A percentile compares a stretch with the other conserved stretches of the same genome.
phyloP scores from a whole-genome alignment of 2,113 vertebrate species.

The Gymnorhina tibicen region DNA sequence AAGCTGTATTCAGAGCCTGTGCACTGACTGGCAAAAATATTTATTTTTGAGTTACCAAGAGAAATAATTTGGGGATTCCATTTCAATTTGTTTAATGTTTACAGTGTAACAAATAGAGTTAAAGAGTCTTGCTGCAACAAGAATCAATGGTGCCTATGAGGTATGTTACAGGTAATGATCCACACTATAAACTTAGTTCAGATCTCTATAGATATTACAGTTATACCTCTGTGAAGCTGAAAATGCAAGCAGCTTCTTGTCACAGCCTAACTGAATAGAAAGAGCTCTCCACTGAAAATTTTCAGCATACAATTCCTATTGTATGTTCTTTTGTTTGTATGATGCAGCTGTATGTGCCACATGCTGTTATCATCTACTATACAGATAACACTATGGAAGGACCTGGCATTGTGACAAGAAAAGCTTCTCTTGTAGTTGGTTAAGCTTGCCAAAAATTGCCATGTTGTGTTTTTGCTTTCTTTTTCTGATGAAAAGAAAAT shows the following conservation, averaged over 20 bases:
- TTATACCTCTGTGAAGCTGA: background rate
- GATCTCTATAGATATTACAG: background rate
- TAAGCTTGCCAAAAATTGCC: slow-evolving; percentile 15
- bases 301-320: background rate
- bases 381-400: background rate
- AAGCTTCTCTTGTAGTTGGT: background rate
- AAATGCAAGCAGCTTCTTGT: background rate
- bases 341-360: background rate
- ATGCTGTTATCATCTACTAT: background rate
- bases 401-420: slow-evolving; percentile 24
- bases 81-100: background rate
- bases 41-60: background rate
- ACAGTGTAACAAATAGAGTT: background rate
- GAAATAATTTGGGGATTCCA: background rate
- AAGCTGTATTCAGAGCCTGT: background rate
- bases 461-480: background rate
- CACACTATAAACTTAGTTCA: background rate
- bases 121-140: background rate
- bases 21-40: background rate
- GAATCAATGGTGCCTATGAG: background rate
- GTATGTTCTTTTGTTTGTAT: background rate
- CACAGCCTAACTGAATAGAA: background rate
- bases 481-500: slow-evolving; percentile 10
- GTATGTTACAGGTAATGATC: background rate
- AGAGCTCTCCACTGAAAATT: background rate